These are phyloP conservation scores for Uria lomvia DNA, from an alignment of 2,113 vertebrate species.

Conservation along the genomic window DNA sequence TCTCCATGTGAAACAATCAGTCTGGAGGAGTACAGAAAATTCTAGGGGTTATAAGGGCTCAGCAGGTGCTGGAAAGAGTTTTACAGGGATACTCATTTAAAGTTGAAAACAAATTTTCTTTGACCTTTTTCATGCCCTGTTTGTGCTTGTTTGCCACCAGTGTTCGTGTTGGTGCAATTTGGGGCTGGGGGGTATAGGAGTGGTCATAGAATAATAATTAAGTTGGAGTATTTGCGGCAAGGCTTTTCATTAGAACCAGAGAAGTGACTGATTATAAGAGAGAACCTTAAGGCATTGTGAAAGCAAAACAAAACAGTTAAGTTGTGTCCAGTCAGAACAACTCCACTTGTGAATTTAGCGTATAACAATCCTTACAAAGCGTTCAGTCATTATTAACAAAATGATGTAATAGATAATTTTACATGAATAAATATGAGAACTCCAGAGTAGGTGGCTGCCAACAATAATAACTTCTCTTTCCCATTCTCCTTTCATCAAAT, in stretches of 20 bases:
- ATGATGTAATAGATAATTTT: constrained; percentile 37
- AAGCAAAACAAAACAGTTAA: constrained; percentile 52
- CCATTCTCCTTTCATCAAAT: not conserved
- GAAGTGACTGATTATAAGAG: not conserved
- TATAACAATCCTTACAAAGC: constrained; percentile 6
- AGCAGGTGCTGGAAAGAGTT: not conserved
- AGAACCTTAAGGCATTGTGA: constrained; percentile 30
- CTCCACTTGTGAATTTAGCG: not conserved
- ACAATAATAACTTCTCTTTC: not conserved
- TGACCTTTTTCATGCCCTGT: constrained; percentile 41
- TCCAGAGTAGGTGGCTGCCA: not conserved
- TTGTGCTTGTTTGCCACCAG: constrained; percentile 37
- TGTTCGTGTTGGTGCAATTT: constrained; percentile 34
- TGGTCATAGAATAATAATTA: constrained; percentile 33
- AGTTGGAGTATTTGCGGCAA: constrained; percentile 12
- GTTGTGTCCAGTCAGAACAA: constrained; percentile 53
- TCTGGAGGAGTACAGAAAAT: not conserved
- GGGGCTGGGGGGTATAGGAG: constrained; percentile 48
- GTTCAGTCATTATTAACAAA: constrained; percentile 20
- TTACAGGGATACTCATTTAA: not conserved
- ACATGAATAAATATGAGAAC: constrained; percentile 30
- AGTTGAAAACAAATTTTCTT: constrained; percentile 15
- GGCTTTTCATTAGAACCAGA: constrained; percentile 49
- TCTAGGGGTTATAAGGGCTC: not conserved
- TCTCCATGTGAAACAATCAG: not conserved